phyloP scores from a whole-genome alignment of 2,797 vertebrate genomes.

The Vultur gryphus region DNA sequence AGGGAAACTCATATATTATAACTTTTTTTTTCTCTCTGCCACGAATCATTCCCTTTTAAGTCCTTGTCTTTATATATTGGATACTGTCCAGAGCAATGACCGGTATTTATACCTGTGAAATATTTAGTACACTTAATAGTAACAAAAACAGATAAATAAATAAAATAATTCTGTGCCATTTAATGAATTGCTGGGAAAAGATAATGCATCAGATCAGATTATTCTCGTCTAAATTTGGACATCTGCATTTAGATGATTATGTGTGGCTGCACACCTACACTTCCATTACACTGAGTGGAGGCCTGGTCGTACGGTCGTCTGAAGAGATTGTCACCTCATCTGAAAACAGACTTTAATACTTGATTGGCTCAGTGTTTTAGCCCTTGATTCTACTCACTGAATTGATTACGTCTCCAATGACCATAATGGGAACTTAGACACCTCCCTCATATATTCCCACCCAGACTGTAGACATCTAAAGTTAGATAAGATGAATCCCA shows the following conservation, averaged over 20 bases:
- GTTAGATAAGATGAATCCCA: not conserved
- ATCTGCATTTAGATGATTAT: not conserved
- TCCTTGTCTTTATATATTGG: not conserved
- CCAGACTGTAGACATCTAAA: not conserved
- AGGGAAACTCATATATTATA: not conserved
- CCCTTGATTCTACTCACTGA: not conserved
- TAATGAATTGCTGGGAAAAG: not conserved
- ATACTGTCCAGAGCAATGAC: not conserved
- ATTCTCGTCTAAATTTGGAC: not conserved
- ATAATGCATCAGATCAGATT: not conserved
- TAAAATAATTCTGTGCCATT: not conserved
- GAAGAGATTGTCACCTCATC: not conserved
- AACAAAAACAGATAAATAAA: not conserved
- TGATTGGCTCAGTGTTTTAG: not conserved
- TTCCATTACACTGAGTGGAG: not conserved
- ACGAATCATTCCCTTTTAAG: not conserved
- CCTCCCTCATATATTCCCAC: not conserved
- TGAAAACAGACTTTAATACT: not conserved
- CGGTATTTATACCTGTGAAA: not conserved
- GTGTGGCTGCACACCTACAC: not conserved
- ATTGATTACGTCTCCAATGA: not conserved
- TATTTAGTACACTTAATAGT: not conserved
- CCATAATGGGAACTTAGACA: not conserved
- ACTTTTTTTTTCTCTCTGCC: not conserved
- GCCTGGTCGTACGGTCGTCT: accelerated